These are phyloP conservation scores for Nomada flava DNA, from an alignment of 2,888 invertebrate genomes.

Conservation along the genomic window DNA sequence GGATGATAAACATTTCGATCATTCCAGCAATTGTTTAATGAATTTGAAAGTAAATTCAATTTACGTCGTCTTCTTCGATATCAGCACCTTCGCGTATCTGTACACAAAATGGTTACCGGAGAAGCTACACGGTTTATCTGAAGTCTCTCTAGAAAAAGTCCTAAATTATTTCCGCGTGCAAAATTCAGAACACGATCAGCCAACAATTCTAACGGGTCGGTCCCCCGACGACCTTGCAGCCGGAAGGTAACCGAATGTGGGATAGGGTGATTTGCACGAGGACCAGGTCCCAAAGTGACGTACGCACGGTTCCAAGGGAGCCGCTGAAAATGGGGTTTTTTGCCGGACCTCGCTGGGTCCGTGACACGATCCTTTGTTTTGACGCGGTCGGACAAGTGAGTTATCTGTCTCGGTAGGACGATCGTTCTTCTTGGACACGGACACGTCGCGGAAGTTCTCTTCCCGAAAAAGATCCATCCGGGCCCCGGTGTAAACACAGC, in stretches of 20 bases:
- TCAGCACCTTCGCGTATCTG: no score
- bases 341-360: slow-evolving; percentile 47
- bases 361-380: slow-evolving; percentile 77
- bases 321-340: slow-evolving; percentile 57
- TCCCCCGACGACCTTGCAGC: slow-evolving; percentile 6
- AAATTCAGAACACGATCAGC: slow-evolving; percentile 17
- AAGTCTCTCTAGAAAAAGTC: neutral
- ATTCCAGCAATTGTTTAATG: neutral
- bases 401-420: slow-evolving; percentile 73
- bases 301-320: slow-evolving; percentile 7
- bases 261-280: slow-evolving; percentile 46
- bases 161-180: neutral
- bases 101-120: no score
- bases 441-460: slow-evolving; percentile 74
- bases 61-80: neutral
- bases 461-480: slow-evolving; percentile 77
- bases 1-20: neutral
- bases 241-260: slow-evolving; percentile 21
- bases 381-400: slow-evolving; percentile 76
- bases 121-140: no score
- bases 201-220: neutral
- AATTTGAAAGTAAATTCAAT: neutral
- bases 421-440: slow-evolving; percentile 77
- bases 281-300: slow-evolving; percentile 40
- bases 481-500: slow-evolving; percentile 77